These are phyloP conservation scores for Lepisosteus osseus DNA, from an alignment of 2,113 vertebrate species.

Conservation along the genomic window DNA sequence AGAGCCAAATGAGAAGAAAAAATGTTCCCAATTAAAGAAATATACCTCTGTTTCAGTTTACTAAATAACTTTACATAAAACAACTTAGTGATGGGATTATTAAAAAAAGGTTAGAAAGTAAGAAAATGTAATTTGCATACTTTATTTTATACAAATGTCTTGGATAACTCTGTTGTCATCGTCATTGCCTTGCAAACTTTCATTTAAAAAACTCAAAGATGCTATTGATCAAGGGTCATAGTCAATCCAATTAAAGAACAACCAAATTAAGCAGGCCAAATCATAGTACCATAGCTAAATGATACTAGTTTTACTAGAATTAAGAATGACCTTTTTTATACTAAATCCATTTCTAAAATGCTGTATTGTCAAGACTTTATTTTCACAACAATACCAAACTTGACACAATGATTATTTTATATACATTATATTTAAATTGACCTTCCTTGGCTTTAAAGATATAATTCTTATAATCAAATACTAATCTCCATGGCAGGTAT, in stretches of 20 bases:
- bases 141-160: no score
- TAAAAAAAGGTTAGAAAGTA: not conserved
- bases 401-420: no score
- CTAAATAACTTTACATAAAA: not conserved
- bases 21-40: no score
- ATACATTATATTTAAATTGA: not conserved
- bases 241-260: not conserved
- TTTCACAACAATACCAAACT: no score
- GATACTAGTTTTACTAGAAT: no score
- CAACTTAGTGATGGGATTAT: not conserved
- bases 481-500: not conserved
- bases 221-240: constrained; percentile 14
- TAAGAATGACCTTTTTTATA: no score
- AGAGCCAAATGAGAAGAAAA: no score
- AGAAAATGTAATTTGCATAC: not conserved
- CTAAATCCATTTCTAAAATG: no score
- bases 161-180: not conserved
- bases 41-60: no score
- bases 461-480: not conserved
- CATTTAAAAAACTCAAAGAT: constrained; percentile 9
- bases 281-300: no score
- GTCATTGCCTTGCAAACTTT: not conserved
- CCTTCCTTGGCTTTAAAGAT: constrained; percentile 1
- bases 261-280: no score
- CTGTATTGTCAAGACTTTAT: no score